Percentiles rank a stretch among this genome's conserved stretches.
phyloP scores from a whole-genome alignment of 2,888 invertebrate genomes.

The Lasioglossum vierecki region DNA sequence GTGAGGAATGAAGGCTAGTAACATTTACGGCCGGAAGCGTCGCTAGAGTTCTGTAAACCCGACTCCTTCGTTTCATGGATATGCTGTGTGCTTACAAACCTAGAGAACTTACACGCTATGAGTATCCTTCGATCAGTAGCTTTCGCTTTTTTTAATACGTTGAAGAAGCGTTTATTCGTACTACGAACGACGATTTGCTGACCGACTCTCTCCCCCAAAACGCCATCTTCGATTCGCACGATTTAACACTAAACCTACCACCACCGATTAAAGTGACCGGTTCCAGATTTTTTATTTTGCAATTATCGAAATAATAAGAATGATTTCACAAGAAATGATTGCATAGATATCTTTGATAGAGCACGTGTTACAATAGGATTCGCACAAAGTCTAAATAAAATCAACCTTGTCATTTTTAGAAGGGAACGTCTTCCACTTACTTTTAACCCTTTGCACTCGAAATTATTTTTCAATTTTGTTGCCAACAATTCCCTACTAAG shows the following conservation, averaged over 20 bases:
- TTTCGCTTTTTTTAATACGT: constrained; percentile 34
- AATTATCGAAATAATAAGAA: too few species aligned
- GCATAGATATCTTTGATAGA: too few species aligned
- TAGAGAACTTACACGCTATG: constrained; percentile 68
- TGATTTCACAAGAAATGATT: too few species aligned
- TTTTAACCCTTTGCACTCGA: too few species aligned
- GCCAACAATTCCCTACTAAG: too few species aligned
- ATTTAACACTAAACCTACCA: background rate
- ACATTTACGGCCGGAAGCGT: constrained; percentile 72
- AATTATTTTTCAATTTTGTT: too few species aligned
- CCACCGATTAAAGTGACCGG: background rate
- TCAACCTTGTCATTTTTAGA: too few species aligned
- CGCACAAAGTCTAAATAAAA: too few species aligned
- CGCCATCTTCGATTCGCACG: background rate
- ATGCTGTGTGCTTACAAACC: constrained; percentile 65
- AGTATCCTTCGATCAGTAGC: constrained; percentile 61
- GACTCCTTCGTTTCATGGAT: constrained; percentile 63
- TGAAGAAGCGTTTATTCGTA: constrained; percentile 58
- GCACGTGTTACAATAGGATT: too few species aligned
- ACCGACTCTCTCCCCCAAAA: constrained; percentile 31
- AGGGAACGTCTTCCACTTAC: too few species aligned
- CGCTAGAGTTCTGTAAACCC: constrained; percentile 63
- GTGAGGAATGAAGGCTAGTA: constrained; percentile 62
- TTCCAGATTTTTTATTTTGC: background rate
- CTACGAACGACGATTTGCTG: constrained; percentile 53